Evolutionary conservation across 2,113 vertebrate species (phyloP), one percentile per base, ranked within the genome.

Genomic region (Nyctereutes procyonoides): DNA sequence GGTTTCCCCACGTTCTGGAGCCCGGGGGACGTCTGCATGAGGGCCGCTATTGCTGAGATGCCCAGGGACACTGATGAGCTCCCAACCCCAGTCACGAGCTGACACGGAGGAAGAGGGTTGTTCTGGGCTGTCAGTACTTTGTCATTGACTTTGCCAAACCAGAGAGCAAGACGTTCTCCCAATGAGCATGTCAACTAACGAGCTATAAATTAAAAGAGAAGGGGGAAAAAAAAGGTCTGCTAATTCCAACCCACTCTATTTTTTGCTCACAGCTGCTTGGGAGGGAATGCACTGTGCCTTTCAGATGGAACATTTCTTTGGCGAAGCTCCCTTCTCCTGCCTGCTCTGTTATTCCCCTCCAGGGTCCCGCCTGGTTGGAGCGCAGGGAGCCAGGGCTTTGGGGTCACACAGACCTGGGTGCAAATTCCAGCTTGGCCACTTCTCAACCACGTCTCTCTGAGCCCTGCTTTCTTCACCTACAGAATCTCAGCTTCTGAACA

Each of bases 221-320:
- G 43, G n/a, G 26, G 1, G 58, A 65, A 76, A 77, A 76, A 95
- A 96, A 95, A 90, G 58, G 85, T 81, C 91, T 79, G 80, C 96
- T 96, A 97, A 97, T 96, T 98, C 87, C 16, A 81, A 60, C 82
- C 96, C 92, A 92, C 96, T 97, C 97, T 95, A 95, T 98, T 97
- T 98, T 97, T 86, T 76, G 26, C 95, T 90, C 20, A 3, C 96
- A 97, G 97, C 97, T 96, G 97, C 96, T 88, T 1, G 93, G 58
- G 91, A 95, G 93, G 88, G 94, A 98, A 91, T 60, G 67, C 71
- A 48, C 80, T 81, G 95, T 63, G 85, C 93, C 93, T 97, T 97
- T 96, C 90, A 85, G 88, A 93, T 5, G 81, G 98, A 95, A 97
- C 95, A 92, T 97, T 97, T 97, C 90, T 86, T 81, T 97, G 96